Conservation (phyloP, 64 coral and sea anemone species). For the Pocillopora verrucosa region DNA sequence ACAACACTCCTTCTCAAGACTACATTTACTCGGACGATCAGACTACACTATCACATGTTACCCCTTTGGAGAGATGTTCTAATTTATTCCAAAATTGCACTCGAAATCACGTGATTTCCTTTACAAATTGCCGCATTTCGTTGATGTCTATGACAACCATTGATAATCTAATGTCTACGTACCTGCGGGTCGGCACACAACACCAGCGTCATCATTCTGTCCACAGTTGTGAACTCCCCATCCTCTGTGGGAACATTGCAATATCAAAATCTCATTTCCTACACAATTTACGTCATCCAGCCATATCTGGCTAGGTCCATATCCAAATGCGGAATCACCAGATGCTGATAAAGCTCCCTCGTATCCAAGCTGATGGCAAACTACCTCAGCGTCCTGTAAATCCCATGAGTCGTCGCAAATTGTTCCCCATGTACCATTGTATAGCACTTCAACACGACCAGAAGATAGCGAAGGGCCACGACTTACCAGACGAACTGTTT, state of each 20-base stretch:
- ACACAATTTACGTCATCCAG: slow-evolving; percentile 23
- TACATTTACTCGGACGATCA: too few relatives aligned
- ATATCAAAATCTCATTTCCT: slow-evolving; percentile 30
- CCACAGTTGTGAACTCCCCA: not conserved
- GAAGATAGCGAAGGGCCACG: too few relatives aligned
- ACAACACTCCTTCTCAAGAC: too few relatives aligned
- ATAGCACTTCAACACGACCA: slow-evolving; percentile 23
- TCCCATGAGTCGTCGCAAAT: slow-evolving; percentile 36
- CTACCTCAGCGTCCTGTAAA: slow-evolving; percentile 4
- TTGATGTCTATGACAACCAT: too few relatives aligned
- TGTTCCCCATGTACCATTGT: slow-evolving; percentile 32
- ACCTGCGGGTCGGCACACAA: too few relatives aligned
- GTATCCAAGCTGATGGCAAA: slow-evolving; percentile 22
- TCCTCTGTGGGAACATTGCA: not conserved
- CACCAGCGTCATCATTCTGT: not conserved
- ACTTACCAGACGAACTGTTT: too few relatives aligned
- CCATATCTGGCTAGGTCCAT: slow-evolving; percentile 8
- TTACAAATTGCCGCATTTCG: too few relatives aligned
- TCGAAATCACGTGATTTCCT: too few relatives aligned
- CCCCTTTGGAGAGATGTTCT: too few relatives aligned
- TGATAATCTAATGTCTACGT: too few relatives aligned
- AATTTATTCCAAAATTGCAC: too few relatives aligned
- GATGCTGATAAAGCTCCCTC: not conserved
- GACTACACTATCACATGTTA: too few relatives aligned
- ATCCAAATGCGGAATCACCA: slow-evolving; percentile 4